Evolutionary conservation across 2,888 invertebrate genomes (phyloP).

Genomic region (Conops quadrifasciatus): DNA sequence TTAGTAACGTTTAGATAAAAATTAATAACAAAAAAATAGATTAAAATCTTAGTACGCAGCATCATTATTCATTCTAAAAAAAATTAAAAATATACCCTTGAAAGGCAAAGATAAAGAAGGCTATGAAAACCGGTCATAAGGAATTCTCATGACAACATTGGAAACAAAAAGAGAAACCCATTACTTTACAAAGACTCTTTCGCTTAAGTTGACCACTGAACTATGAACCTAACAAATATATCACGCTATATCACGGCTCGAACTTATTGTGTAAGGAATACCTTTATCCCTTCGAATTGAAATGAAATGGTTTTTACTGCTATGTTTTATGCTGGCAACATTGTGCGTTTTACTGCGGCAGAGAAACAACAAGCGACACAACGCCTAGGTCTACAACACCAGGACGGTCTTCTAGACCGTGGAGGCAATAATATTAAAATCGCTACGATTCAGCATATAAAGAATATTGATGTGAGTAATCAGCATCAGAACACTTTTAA

Average conservation of each 20-base stretch:
- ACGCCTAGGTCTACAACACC: conserved; percentile 46
- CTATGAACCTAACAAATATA: background rate
- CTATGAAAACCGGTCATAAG: no score
- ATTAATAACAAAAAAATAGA: background rate
- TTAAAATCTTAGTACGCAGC: background rate
- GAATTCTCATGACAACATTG: background rate
- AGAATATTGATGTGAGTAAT: conserved; percentile 8
- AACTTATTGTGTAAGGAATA: background rate
- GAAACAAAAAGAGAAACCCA: background rate
- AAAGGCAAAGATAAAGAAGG: no score
- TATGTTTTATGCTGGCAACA: conserved; percentile 66
- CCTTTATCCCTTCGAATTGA: background rate
- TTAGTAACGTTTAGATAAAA: conserved; percentile 11
- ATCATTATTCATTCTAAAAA: background rate
- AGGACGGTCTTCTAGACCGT: conserved; percentile 28
- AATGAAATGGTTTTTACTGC: conserved; percentile 66
- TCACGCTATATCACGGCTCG: background rate
- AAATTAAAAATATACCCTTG: background rate
- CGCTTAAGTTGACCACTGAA: background rate
- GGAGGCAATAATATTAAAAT: background rate
- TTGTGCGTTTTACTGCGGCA: conserved; percentile 54
- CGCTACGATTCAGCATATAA: conserved; percentile 10
- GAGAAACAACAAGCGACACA: conserved; percentile 45
- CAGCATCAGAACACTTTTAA: conserved; percentile 31
- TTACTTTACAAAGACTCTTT: background rate